Conservation (phyloP, 2,113 vertebrate species). For the Lamprotornis superbus region DNA sequence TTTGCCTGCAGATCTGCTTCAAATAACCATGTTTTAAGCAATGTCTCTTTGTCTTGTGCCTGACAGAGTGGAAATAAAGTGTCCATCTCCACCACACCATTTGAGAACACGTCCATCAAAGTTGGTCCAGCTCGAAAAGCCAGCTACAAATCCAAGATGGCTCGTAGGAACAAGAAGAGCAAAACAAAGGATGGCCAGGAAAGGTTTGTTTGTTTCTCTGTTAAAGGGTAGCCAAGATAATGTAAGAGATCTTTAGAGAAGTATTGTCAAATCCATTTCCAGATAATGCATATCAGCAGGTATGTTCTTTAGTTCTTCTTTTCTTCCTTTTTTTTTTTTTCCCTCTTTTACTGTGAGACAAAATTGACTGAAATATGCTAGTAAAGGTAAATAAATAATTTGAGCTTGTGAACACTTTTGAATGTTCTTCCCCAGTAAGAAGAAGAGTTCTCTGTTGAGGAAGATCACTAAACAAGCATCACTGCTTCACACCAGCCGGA, state of each 20-base stretch:
- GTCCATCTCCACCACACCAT: conserved; percentile 91
- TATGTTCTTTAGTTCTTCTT: neutral
- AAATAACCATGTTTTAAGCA: neutral
- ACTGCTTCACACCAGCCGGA: conserved; percentile 92
- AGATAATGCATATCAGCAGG: neutral
- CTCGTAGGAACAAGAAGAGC: conserved; percentile 90
- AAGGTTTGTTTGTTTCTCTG: conserved; percentile 75
- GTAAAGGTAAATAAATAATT: neutral
- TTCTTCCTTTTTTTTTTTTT: neutral
- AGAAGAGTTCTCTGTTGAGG: conserved; percentile 89
- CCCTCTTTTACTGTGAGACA: neutral
- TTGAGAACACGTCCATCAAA: conserved; percentile 98
- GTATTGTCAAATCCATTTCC: neutral
- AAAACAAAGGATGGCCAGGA: conserved; percentile 92
- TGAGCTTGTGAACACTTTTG: neutral
- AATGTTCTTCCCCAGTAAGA: conserved; percentile 77
- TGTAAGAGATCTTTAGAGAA: neutral
- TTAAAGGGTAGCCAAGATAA: neutral
- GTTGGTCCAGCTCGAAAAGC: conserved; percentile 92
- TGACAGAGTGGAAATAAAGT: conserved; percentile 92
- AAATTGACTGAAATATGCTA: neutral
- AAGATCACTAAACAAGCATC: conserved; percentile 95
- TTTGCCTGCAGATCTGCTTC: neutral
- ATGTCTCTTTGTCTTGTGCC: neutral
- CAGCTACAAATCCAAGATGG: conserved; percentile 93